Evolutionary conservation across 2,113 vertebrate genomes (phyloP).

Genomic region (Accipiter virgatus): DNA sequence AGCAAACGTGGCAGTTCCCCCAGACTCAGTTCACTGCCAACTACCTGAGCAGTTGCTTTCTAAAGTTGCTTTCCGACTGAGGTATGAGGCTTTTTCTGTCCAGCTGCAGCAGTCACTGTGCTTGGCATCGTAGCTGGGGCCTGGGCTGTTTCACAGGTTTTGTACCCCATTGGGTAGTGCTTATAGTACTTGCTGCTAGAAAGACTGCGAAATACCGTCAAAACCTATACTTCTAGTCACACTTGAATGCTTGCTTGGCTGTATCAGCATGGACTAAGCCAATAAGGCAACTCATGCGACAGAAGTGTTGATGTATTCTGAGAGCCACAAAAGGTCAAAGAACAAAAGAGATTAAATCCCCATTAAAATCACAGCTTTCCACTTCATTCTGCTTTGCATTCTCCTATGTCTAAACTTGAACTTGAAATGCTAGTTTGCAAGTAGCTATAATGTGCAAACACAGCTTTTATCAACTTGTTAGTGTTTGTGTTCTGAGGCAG

Average conservation of each 20-base stretch:
- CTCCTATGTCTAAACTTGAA: constrained; percentile 50
- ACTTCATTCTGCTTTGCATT: constrained; percentile 67
- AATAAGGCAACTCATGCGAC: constrained; percentile 50
- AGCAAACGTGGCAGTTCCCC: rapidly evolving
- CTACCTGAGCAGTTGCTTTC: neutral
- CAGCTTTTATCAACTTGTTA: constrained; percentile 56
- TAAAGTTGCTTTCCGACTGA: neutral
- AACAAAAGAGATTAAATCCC: constrained; percentile 70
- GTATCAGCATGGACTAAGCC: constrained; percentile 17
- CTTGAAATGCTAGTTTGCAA: constrained; percentile 69
- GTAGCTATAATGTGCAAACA: constrained; percentile 51
- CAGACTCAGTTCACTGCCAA: neutral
- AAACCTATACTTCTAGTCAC: neutral
- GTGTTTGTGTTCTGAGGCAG: constrained; percentile 60
- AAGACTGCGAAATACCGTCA: neutral
- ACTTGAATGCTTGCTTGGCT: constrained; percentile 19
- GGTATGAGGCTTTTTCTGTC: neutral
- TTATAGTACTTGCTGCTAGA: neutral
- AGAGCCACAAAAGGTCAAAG: constrained; percentile 60
- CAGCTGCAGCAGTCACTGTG: neutral
- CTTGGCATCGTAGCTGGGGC: neutral
- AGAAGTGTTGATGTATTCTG: constrained; percentile 51
- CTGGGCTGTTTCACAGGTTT: neutral
- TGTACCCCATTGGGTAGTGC: neutral
- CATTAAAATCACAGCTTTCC: constrained; percentile 73